Evolutionary conservation across 2,113 vertebrate species (phyloP).

Genomic region (Nettapus auritus): DNA sequence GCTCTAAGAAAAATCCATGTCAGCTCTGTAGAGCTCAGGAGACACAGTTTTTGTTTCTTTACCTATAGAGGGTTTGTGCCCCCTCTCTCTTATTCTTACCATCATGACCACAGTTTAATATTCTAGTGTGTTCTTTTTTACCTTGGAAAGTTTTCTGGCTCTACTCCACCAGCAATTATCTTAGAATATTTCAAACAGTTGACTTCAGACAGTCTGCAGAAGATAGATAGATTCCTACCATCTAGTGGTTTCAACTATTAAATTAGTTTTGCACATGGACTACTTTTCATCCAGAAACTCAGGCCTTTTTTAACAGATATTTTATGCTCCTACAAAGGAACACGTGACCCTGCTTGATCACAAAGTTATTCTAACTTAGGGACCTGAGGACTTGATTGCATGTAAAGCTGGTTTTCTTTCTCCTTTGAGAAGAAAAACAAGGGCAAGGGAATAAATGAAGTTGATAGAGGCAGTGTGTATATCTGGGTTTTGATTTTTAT

Average conservation of each 20-base stretch:
- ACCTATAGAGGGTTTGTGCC: background rate
- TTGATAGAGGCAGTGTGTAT: background rate
- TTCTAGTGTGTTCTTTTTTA: background rate
- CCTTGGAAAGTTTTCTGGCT: background rate
- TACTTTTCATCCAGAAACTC: background rate
- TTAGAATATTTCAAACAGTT: constrained; percentile 1
- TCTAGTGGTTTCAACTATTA: background rate
- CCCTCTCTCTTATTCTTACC: background rate
- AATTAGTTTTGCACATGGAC: background rate
- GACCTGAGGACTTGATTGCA: background rate
- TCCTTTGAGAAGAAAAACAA: background rate
- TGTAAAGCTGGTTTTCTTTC: background rate
- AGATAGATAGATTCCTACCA: background rate
- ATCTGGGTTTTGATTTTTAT: background rate
- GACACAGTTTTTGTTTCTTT: background rate
- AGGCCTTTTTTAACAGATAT: background rate
- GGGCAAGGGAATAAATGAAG: background rate
- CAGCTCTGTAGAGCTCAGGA: background rate
- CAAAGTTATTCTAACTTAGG: background rate
- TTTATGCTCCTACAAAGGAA: background rate
- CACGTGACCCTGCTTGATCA: background rate
- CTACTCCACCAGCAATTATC: background rate
- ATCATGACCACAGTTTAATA: background rate
- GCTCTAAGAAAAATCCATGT: background rate
- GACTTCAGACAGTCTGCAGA: background rate